These are phyloP conservation scores for Heliconius cydno DNA, from an alignment of 2,888 invertebrate species.

Conservation along the genomic window DNA sequence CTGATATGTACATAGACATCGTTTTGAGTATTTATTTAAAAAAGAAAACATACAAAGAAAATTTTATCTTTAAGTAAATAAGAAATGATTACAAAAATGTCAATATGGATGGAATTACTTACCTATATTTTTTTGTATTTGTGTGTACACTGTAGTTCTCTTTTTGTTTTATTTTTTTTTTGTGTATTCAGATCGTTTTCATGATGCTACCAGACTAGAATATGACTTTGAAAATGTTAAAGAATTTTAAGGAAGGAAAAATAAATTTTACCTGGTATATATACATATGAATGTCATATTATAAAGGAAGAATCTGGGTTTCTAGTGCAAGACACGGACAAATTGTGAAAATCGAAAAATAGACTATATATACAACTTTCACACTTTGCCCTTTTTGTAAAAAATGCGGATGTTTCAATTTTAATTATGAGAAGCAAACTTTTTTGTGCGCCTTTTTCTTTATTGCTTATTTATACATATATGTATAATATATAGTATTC, in stretches of 20 bases:
- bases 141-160: too few species aligned
- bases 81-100: too few species aligned
- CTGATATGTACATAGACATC: background rate
- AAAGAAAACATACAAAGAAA: background rate
- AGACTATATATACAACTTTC: background rate
- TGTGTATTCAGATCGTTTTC: background rate
- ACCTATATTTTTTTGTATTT: too few species aligned
- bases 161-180: too few species aligned
- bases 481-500: background rate
- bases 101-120: background rate
- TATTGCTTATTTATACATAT: background rate
- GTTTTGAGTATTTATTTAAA: constrained; percentile 1
- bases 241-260: background rate
- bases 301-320: background rate
- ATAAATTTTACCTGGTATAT: background rate
- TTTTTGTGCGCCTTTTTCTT: background rate
- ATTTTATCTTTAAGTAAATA: background rate
- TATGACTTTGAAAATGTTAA: background rate
- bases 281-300: too few species aligned
- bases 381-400: background rate
- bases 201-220: background rate
- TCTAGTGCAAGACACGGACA: background rate
- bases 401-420: background rate
- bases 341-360: background rate
- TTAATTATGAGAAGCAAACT: background rate